Percentiles rank a stretch among this genome's conserved stretches.
These are phyloP conservation scores for Motacilla tschutschensis DNA, from an alignment of 2,113 vertebrate species.

Conservation along the genomic window DNA sequence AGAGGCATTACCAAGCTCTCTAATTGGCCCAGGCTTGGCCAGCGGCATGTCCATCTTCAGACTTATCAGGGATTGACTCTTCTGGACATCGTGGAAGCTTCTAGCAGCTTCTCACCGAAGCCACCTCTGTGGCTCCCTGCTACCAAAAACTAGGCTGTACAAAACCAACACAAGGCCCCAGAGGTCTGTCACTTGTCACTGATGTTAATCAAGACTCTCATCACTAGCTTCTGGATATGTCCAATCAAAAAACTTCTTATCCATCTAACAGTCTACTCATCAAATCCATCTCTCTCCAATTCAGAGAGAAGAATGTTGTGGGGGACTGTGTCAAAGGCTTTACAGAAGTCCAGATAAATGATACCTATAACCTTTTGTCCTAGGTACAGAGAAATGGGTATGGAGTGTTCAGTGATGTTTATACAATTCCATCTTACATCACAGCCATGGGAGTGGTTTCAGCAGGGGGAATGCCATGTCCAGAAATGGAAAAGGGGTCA, in stretches of 20 bases:
- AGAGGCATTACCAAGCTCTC: accelerated
- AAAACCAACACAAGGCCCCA: background rate
- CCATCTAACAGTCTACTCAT: background rate
- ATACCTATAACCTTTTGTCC: background rate
- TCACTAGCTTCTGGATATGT: background rate
- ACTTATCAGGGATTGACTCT: background rate
- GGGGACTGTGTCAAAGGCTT: background rate
- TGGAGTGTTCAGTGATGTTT: background rate
- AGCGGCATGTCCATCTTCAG: background rate
- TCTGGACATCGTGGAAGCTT: background rate
- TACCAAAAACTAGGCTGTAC: background rate
- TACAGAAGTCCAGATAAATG: background rate
- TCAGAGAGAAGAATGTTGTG: background rate
- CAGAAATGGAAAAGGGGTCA: background rate
- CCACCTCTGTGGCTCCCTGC: background rate
- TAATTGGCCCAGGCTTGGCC: background rate
- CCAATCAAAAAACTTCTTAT: background rate
- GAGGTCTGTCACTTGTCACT: background rate
- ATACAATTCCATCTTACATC: background rate
- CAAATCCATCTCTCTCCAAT: background rate
- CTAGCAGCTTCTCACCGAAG: background rate
- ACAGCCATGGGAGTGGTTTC: background rate
- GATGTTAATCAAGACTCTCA: background rate
- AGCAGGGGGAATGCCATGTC: background rate
- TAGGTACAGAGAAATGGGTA: background rate